Evolutionary conservation across 1,140 invertebrate species (phyloP), one percentile per base, ranked within the genome.

Genomic region (Orussus abietinus): DNA sequence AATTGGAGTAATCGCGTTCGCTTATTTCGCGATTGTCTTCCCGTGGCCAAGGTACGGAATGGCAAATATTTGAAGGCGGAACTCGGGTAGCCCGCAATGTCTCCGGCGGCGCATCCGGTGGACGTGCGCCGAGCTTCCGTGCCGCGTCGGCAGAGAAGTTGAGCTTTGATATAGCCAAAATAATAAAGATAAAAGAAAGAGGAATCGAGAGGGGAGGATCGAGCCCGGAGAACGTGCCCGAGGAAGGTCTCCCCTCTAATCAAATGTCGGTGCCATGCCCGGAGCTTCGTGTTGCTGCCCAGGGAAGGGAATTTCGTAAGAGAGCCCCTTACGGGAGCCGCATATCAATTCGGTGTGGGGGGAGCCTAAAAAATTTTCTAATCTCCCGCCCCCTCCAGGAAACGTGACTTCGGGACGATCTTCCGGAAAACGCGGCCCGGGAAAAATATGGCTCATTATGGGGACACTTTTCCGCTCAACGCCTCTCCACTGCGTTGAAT

Each of bases 241-340:
- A 7, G 6, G 6, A 22, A 30, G 31, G 35, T 42, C 25, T 45
- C 19, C 45, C 44, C 18, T 49, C 46, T 53, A 53, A 58, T 58
- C 46, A 58, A 58, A 53, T 46, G 36, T 17, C 14, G 22, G n/a
- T n/a, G n/a, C 28, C 40, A 42, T 48, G 48, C 28, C 32, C 40
- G n/a, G 34, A 44, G 47, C 31, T 14, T 15, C 38, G 7, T 17
- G 18, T 28, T 12, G 28, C 28, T 17, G 19, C 22, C 11, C 9
- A 6, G 11, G 17, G 42, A 38, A 39, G 30, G 21, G 17, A 45
- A 53, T 51, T 55, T 34, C 11, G 36, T 31, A 40, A 51, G 11
- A 37, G 34, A 54, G 42, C 35, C 34, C 31, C 20, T 4, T 36
- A 40, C 38, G 21, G 13, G 40, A 21, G n/a, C 21, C 25, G 50